Evolutionary conservation across 2,113 vertebrate species (phyloP).

Genomic region (Pomatostomus ruficeps): DNA sequence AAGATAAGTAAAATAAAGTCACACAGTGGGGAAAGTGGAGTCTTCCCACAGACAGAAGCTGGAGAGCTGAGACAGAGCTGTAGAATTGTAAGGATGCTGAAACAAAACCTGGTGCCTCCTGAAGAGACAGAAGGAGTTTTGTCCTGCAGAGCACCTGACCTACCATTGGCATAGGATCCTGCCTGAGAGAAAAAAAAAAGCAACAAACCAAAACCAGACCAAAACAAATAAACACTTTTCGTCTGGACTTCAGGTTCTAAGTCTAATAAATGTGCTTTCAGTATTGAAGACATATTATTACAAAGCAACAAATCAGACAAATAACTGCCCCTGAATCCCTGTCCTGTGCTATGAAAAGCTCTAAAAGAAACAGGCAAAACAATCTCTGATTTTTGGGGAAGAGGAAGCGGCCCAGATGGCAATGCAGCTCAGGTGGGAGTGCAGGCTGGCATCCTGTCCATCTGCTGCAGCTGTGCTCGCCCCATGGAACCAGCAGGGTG

Average conservation of each 20-base stretch:
- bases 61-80: not conserved
- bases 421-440: not conserved
- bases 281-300: not conserved
- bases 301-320: not conserved
- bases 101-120: not conserved
- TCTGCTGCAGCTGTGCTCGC: not conserved
- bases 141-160: not conserved
- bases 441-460: not conserved
- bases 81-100: not conserved
- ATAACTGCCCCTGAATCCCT: fast-evolving
- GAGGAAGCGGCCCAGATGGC: not conserved
- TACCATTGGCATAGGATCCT: not conserved
- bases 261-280: not conserved
- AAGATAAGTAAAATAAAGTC: not conserved
- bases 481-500: not conserved
- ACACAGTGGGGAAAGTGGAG: not conserved
- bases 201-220: not conserved
- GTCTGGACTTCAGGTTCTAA: not conserved
- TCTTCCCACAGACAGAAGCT: not conserved
- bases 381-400: no score
- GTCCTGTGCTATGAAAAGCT: not conserved
- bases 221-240: not conserved
- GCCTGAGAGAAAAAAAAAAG: not conserved
- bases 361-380: not conserved
- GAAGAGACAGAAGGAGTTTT: not conserved